phyloP scores from a whole-genome alignment of 2,797 vertebrate species.

The Falco concolor region DNA sequence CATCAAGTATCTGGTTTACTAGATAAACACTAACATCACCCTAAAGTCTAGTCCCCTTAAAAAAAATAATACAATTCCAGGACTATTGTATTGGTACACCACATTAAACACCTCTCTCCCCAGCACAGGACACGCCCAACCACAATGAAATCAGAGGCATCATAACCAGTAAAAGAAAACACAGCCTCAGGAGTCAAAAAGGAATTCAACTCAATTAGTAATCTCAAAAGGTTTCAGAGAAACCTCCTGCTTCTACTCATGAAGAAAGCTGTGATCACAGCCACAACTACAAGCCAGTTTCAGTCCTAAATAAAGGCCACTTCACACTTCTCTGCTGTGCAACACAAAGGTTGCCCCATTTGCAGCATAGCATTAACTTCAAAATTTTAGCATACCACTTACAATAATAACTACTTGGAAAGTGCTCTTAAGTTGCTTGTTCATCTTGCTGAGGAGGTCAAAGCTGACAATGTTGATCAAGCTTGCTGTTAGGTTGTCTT shows the following conservation, averaged over 20 bases:
- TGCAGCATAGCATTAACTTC: not conserved
- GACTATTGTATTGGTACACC: not conserved
- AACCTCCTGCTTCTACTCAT: not conserved
- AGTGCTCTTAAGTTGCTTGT: slow-evolving; percentile 78
- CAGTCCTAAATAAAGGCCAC: not conserved
- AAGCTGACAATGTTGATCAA: slow-evolving; percentile 95
- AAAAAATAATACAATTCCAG: not conserved
- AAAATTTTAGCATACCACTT: slow-evolving; percentile 49
- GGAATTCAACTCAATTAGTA: not conserved
- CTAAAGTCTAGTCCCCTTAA: not conserved
- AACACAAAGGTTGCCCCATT: not conserved
- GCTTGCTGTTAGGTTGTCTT: slow-evolving; percentile 80
- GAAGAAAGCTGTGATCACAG: not conserved
- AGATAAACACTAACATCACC: not conserved
- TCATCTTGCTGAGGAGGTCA: slow-evolving; percentile 91
- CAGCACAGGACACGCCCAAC: not conserved
- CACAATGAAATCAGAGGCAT: not conserved
- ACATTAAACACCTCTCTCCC: not conserved
- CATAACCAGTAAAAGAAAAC: not conserved
- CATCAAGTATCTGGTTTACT: not conserved
- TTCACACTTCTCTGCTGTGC: not conserved
- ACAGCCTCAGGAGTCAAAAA: not conserved
- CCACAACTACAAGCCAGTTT: not conserved
- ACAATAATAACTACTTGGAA: slow-evolving; percentile 94
- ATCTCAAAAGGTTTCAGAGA: not conserved